Evolutionary conservation across 1,140 invertebrate species (phyloP).

Genomic region (Bathynomus jamesi): DNA sequence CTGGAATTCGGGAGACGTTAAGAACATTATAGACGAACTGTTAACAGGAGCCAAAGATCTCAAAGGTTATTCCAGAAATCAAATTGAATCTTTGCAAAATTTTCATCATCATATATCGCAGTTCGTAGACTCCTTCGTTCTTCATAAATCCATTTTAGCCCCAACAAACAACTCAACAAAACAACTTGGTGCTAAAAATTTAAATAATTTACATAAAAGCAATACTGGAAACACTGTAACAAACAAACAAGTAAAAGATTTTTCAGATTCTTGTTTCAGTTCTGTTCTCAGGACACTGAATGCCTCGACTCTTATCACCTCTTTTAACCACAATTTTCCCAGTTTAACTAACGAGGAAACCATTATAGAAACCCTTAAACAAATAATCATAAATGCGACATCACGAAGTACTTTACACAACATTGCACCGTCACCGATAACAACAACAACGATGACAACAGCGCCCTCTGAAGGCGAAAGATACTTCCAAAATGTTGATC

Average conservation of each 20-base stretch:
- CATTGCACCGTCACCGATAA: no score
- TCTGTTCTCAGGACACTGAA: no score
- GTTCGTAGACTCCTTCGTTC: background rate
- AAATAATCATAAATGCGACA: no score
- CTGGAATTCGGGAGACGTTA: background rate
- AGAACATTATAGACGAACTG: conserved; percentile 2
- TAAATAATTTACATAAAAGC: background rate
- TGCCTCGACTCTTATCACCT: no score
- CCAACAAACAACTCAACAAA: no score
- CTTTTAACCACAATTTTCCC: no score
- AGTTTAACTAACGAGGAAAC: background rate
- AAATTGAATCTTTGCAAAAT: background rate
- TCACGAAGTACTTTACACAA: no score
- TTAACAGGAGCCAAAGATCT: conserved; percentile 12
- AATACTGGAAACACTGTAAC: background rate
- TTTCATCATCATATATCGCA: background rate
- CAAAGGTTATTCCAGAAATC: conserved; percentile 4
- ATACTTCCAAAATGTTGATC: background rate
- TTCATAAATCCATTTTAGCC: no score
- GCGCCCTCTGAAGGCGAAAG: background rate
- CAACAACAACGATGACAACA: background rate
- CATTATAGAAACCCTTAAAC: background rate
- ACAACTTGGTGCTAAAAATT: no score
- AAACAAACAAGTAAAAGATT: background rate
- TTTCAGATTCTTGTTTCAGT: background rate